Evolutionary conservation across 1,140 invertebrate species (phyloP).

Genomic region (Aphelinus certus): DNA sequence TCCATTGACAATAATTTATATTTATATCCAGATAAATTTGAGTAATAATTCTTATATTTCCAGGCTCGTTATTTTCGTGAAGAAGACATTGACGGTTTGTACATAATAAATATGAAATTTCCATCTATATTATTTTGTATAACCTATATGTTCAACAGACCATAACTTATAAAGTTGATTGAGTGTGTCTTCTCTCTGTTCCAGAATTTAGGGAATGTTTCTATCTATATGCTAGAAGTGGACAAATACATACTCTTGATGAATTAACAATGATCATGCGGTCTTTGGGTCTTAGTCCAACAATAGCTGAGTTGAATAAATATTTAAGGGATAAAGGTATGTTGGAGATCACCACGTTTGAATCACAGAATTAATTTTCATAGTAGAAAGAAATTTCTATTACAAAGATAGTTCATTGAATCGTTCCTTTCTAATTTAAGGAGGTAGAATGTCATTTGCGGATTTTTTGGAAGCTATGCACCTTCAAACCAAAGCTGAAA

Average conservation of each 20-base stretch:
- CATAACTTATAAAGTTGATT: slow-evolving; percentile 3
- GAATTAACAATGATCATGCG: slow-evolving; percentile 94
- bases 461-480: slow-evolving; percentile 97
- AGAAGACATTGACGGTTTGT: slow-evolving; percentile 84
- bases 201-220: slow-evolving; percentile 95
- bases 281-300: slow-evolving; percentile 91
- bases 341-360: not conserved
- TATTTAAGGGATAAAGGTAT: slow-evolving; percentile 85
- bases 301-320: slow-evolving; percentile 86
- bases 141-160: slow-evolving; percentile 5
- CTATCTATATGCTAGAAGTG: slow-evolving; percentile 88
- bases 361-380: slow-evolving; percentile 5
- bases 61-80: slow-evolving; percentile 85
- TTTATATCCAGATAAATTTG: no score
- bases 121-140: slow-evolving; percentile 3
- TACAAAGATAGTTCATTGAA: slow-evolving; percentile 4
- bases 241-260: slow-evolving; percentile 86
- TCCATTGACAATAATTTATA: no score
- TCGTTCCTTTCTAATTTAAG: slow-evolving; percentile 58
- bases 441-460: slow-evolving; percentile 93
- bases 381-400: not conserved
- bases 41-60: slow-evolving; percentile 35
- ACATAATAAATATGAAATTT: not conserved
- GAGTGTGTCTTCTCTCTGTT: slow-evolving; percentile 50
- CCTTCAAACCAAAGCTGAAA: slow-evolving; percentile 85